phyloP scores from a whole-genome alignment of 2,888 invertebrate genomes.

The Trypoxylon attenuatum region DNA sequence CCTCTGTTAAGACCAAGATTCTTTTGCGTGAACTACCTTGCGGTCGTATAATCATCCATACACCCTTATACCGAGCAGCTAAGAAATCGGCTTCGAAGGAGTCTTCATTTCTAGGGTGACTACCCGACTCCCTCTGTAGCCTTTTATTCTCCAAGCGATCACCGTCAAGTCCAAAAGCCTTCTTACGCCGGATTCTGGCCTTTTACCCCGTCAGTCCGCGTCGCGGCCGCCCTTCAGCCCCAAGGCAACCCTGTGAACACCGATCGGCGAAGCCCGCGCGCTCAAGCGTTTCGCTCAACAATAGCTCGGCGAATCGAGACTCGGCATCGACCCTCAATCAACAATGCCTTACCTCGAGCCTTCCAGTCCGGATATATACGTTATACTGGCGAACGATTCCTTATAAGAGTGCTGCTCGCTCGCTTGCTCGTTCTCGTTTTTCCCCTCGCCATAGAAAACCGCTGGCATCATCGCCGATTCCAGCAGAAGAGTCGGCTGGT shows the following conservation, averaged over 20 bases:
- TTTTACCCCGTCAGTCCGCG: slow-evolving; percentile 12
- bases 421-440: too few relatives aligned
- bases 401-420: too few relatives aligned
- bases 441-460: slow-evolving; percentile 44
- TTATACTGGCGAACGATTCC: slow-evolving; percentile 10
- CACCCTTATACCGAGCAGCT: neutral
- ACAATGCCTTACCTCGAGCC: slow-evolving; percentile 51
- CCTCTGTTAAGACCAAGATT: too few relatives aligned
- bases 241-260: slow-evolving; percentile 14
- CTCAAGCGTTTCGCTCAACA: slow-evolving; percentile 50
- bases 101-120: slow-evolving; percentile 15
- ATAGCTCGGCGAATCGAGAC: slow-evolving; percentile 48
- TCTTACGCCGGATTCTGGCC: slow-evolving; percentile 19
- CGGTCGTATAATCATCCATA: too few relatives aligned
- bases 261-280: slow-evolving; percentile 30
- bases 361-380: neutral
- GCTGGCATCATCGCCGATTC: slow-evolving; percentile 44
- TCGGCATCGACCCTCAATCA: slow-evolving; percentile 56
- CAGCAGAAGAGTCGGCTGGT: slow-evolving; percentile 39
- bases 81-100: neutral
- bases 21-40: too few relatives aligned
- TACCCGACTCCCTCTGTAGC: neutral
- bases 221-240: neutral
- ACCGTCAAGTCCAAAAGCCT: slow-evolving; percentile 28
- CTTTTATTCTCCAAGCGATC: slow-evolving; percentile 21